A percentile compares a stretch with the other conserved stretches of the same genome.
phyloP scores from a whole-genome alignment of 2,888 invertebrate genomes.

The Polyploca ridens region DNA sequence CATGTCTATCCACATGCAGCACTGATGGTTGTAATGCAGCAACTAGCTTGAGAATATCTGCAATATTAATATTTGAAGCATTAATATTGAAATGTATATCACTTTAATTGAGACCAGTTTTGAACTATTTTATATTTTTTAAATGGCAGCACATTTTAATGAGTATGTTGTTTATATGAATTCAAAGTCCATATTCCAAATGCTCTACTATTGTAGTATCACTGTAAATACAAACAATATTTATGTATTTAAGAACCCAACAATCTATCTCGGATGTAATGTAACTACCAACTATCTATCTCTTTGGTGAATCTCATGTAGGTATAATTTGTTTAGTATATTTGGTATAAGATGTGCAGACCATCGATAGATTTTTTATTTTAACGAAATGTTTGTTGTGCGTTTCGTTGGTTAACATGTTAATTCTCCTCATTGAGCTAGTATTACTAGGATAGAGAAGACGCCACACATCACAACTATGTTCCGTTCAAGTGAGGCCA shows the following conservation, averaged over 20 bases:
- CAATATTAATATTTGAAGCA: slow-evolving; percentile 32
- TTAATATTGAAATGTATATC: slow-evolving; percentile 33
- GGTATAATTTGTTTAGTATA: slow-evolving; percentile 14
- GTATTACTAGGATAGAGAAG: too few relatives aligned
- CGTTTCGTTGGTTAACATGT: too few relatives aligned
- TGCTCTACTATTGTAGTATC: not conserved
- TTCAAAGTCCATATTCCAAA: not conserved
- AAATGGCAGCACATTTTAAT: too few relatives aligned
- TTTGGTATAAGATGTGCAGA: not conserved
- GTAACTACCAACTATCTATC: not conserved
- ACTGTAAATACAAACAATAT: not conserved
- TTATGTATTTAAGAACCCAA: not conserved
- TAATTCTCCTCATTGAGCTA: too few relatives aligned
- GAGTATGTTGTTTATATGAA: too few relatives aligned
- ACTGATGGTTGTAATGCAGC: slow-evolving; percentile 93
- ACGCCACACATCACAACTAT: too few relatives aligned
- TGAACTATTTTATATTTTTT: too few relatives aligned
- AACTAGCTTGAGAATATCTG: slow-evolving; percentile 45
- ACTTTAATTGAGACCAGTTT: slow-evolving; percentile 18
- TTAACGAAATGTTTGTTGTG: too few relatives aligned
- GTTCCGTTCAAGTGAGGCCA: too few relatives aligned
- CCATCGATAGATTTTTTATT: too few relatives aligned
- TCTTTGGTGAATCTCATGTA: slow-evolving; percentile 19
- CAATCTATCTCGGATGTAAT: slow-evolving; percentile 11
- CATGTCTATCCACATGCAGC: slow-evolving; percentile 94